Base-by-base conservation (phyloP, 1,140 invertebrate genomes). In the Caerostris darwini region DNA sequence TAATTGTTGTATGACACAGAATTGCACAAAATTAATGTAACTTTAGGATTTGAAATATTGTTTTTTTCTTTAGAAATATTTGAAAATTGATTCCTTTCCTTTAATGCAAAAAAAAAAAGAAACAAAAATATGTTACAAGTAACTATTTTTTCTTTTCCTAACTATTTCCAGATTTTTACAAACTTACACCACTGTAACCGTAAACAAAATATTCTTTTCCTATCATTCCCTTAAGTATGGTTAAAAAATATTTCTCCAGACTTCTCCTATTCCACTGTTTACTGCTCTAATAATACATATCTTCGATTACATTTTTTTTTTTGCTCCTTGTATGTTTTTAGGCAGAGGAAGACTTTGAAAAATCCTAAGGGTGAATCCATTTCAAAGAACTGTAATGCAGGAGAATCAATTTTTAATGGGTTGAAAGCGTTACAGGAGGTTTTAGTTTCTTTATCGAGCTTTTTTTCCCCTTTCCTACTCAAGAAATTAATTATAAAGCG, bases 401-500 rank as follows among this genome's bases (percentile, higher is more conserved):
- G 34, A 57, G 59, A 64, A 88, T 88, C 50, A 61, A 64, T 88
- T 88, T 88, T 88, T 88, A 88, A 88, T 88, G 86, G 86, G 86
- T 53, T 64, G 34, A 88, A 57, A 88, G 50, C 86, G 34, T 57
- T 64, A 53, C 50, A 67, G 57, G 19, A 19, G 12, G 12, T 67
- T 88, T 88, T 59, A 58, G 83, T 59, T 85, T 58, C 19, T 57
- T n/a, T 88, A 88, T 64, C 19, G 50, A n/a, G 58, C 14, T 64
- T 81, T 81, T 81, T 88, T 50, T 61, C 50, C 12, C 34, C 17
- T 54, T 85, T 85, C 10, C n/a, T 50, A 54, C 61, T 88, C 61
- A 61, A 88, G 61, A 88, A 88, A 88, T 88, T 88, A 88, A 88
- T 88, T 88, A 88, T 88, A 88, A 88, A 64, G n/a, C 14, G 86